Evolutionary conservation across 2,797 vertebrate genomes (phyloP), one percentile per base, ranked within the genome.

Genomic region (Etheostoma perlongum): DNA sequence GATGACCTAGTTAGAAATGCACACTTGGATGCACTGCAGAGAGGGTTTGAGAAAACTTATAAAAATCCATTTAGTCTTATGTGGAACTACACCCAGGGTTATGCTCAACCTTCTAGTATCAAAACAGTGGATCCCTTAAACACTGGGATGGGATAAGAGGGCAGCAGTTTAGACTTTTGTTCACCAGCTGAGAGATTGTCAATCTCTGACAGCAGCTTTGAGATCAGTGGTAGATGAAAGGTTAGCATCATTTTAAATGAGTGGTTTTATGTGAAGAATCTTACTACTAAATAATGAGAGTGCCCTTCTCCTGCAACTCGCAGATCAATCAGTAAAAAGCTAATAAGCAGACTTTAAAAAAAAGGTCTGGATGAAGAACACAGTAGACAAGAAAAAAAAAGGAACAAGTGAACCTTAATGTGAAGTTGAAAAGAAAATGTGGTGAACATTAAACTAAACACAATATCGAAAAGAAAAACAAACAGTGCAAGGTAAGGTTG

Each of bases 191-290:
- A 81, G 79, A 85, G 51, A 72, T 18, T 16, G 66, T 76, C 81
- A 14, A 66, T 67, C 74, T 84, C 82, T 77, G 85, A 79, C 71
- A 81, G 83, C 72, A 70, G 79, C 83, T 77, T 82, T 60, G 80
- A 87, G 85, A 88, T 91, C 84, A 73, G 79, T 79, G 72, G 25
- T 54, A 83, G 88, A 93, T 86, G 78, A 91, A 85, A 82, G 75
- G 85, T 88, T 84, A 78, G 83, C 85, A 78, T 91, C 91, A 92
- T 93, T 92, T 91, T 91, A 91, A 88, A 87, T 0, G 11, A 62
- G 71, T 23, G 60, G 90, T 91, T 90, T 90, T 84, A 87, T 87
- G 82, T 77, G 77, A 77, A 61, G 84, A 87, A 82, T 78, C 85
- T 85, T 74, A 73, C 72, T 84, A 71, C 80, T 78, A 78, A 90